phyloP scores from a whole-genome alignment of 1,140 invertebrate species.

The Micrasema minimum region DNA sequence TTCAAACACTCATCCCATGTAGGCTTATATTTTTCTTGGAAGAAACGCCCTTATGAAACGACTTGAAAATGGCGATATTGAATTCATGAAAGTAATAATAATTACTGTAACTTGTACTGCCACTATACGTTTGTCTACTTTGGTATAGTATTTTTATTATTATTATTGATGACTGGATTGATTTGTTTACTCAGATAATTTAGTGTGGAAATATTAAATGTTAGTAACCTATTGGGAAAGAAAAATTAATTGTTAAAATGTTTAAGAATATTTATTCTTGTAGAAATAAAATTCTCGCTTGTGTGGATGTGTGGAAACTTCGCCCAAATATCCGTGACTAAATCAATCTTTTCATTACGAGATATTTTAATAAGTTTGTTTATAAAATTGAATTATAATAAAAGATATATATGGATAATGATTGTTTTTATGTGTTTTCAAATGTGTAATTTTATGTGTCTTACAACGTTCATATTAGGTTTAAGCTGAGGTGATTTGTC shows the following conservation, averaged over 20 bases:
- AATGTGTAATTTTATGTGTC: slow-evolving; percentile 48
- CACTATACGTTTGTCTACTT: slow-evolving; percentile 43
- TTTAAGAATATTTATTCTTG: slow-evolving; percentile 35
- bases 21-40: slow-evolving; percentile 9
- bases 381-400: slow-evolving; percentile 45
- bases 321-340: slow-evolving; percentile 49
- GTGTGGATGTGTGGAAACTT: slow-evolving; percentile 47
- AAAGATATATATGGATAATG: slow-evolving; percentile 42
- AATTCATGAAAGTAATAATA: slow-evolving; percentile 36
- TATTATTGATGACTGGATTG: slow-evolving; percentile 42
- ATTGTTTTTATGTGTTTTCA: slow-evolving; percentile 51
- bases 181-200: slow-evolving; percentile 42
- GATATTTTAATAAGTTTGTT: slow-evolving; percentile 43
- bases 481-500: slow-evolving; percentile 47
- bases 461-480: slow-evolving; percentile 50
- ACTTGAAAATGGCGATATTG: slow-evolving; percentile 32
- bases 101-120: slow-evolving; percentile 47
- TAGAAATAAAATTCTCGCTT: slow-evolving; percentile 42
- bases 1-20: slow-evolving; percentile 1
- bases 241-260: slow-evolving; percentile 28
- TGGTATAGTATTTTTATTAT: slow-evolving; percentile 44
- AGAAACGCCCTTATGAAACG: slow-evolving; percentile 21
- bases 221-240: slow-evolving; percentile 37
- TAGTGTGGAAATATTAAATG: slow-evolving; percentile 24
- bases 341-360: slow-evolving; percentile 45